These are phyloP conservation scores for Trachurus trachurus DNA, from an alignment of 2,797 vertebrate species.

Conservation along the genomic window DNA sequence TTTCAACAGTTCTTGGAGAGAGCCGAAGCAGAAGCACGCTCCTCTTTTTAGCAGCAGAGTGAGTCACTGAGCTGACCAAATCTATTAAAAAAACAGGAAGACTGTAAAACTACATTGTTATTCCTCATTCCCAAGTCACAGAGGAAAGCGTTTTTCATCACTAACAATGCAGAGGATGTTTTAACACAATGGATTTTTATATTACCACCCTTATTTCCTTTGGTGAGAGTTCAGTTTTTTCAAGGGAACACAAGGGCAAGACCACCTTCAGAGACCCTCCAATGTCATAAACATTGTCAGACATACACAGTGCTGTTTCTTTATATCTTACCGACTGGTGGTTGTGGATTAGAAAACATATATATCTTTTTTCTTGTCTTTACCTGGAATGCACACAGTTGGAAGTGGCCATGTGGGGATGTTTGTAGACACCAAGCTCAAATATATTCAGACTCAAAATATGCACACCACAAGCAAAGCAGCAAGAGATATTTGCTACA, in stretches of 20 bases:
- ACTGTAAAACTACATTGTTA: slow-evolving; percentile 72
- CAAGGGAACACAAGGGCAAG: slow-evolving; percentile 41
- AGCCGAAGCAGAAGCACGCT: slow-evolving; percentile 17
- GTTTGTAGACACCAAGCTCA: slow-evolving; percentile 39
- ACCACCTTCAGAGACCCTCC: slow-evolving; percentile 32
- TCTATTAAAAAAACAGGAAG: slow-evolving; percentile 74
- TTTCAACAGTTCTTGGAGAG: slow-evolving; percentile 41
- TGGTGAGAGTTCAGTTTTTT: slow-evolving; percentile 62
- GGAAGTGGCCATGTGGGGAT: slow-evolving; percentile 34
- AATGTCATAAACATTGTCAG: slow-evolving; percentile 41
- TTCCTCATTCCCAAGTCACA: slow-evolving; percentile 56
- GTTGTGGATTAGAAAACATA: slow-evolving; percentile 48
- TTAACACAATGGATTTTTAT: slow-evolving; percentile 70
- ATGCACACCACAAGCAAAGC: slow-evolving; percentile 66
- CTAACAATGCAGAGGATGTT: slow-evolving; percentile 59
- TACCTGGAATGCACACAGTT: slow-evolving; percentile 52
- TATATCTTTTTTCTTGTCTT: slow-evolving; percentile 34
- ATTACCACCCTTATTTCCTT: slow-evolving; percentile 55
- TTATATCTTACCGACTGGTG: slow-evolving; percentile 35
- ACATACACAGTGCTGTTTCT: slow-evolving; percentile 29
- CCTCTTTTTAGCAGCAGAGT: slow-evolving; percentile 47
- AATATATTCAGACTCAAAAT: slow-evolving; percentile 66
- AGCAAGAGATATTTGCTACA: slow-evolving; percentile 63
- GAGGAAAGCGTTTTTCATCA: slow-evolving; percentile 64
- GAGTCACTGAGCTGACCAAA: slow-evolving; percentile 57